phyloP scores from a whole-genome alignment of 2,888 invertebrate genomes.

The Luperina testacea region DNA sequence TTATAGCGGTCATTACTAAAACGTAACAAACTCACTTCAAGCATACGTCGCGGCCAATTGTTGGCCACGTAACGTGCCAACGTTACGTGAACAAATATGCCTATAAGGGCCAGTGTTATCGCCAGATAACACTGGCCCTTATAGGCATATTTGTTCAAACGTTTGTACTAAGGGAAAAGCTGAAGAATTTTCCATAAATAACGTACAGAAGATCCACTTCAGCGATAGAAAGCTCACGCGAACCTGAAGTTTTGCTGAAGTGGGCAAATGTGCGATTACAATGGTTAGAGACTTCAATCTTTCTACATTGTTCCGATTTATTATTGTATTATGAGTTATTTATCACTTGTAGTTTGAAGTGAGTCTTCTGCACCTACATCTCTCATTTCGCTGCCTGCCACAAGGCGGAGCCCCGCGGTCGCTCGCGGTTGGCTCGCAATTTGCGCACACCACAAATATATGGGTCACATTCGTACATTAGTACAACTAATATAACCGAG shows the following conservation, averaged over 20 bases:
- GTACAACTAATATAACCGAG: constrained; percentile 58
- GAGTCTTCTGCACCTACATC: background rate
- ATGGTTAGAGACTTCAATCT: background rate
- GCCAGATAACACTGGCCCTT: constrained; percentile 35
- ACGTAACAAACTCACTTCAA: constrained; percentile 15
- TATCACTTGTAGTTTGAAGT: background rate
- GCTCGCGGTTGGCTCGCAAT: constrained; percentile 23
- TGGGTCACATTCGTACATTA: constrained; percentile 60
- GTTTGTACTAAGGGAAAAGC: constrained; percentile 38
- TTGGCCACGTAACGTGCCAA: constrained; percentile 12
- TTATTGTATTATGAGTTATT: background rate
- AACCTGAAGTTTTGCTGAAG: background rate
- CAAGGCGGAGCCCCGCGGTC: constrained; percentile 26
- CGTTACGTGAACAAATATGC: too few species aligned
- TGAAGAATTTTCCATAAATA: background rate
- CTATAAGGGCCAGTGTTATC: too few species aligned
- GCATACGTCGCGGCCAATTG: constrained; percentile 18
- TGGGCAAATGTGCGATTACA: background rate
- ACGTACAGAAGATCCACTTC: constrained; percentile 1
- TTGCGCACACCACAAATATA: constrained; percentile 52
- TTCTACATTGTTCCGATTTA: background rate
- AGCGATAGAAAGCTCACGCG: background rate
- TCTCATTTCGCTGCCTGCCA: background rate
- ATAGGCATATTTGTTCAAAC: constrained; percentile 42
- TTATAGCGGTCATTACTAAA: constrained; percentile 32